A percentile compares a stretch with the other conserved stretches of the same genome.
Evolutionary conservation across 2,797 vertebrate genomes (phyloP).

Genomic region (Furcifer pardalis): DNA sequence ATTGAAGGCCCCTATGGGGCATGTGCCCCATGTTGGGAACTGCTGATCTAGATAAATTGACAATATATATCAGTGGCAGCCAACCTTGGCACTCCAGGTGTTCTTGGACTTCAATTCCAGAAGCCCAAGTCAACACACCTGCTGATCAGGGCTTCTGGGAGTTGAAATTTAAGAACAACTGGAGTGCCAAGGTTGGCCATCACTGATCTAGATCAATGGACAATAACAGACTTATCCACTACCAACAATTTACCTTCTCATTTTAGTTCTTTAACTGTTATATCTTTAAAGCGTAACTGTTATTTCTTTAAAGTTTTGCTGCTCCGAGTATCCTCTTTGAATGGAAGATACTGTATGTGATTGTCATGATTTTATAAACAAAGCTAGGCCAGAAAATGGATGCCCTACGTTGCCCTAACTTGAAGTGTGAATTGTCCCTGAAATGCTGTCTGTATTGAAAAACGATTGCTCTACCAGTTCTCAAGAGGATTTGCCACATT

Average conservation of each 20-base stretch:
- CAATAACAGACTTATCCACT: neutral
- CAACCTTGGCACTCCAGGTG: too few relatives aligned
- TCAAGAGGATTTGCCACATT: constrained; percentile 51
- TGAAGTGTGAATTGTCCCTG: neutral
- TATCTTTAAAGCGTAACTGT: neutral
- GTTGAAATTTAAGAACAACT: too few relatives aligned
- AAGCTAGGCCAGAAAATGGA: neutral
- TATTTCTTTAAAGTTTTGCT: neutral
- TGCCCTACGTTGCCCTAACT: neutral
- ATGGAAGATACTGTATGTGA: neutral
- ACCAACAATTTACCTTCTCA: neutral
- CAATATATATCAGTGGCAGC: too few relatives aligned
- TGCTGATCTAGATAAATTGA: too few relatives aligned
- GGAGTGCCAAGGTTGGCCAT: too few relatives aligned
- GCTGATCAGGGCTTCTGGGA: too few relatives aligned
- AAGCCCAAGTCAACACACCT: too few relatives aligned
- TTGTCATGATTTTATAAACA: neutral
- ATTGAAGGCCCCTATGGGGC: too few relatives aligned
- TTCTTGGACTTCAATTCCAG: too few relatives aligned
- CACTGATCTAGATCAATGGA: too few relatives aligned
- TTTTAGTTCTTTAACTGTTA: neutral
- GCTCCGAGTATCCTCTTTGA: neutral
- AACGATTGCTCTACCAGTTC: constrained; percentile 61
- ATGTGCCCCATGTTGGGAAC: too few relatives aligned
- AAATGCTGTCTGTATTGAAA: constrained; percentile 36